phyloP scores from a whole-genome alignment of 2,113 vertebrate species.

The Vombatus ursinus region DNA sequence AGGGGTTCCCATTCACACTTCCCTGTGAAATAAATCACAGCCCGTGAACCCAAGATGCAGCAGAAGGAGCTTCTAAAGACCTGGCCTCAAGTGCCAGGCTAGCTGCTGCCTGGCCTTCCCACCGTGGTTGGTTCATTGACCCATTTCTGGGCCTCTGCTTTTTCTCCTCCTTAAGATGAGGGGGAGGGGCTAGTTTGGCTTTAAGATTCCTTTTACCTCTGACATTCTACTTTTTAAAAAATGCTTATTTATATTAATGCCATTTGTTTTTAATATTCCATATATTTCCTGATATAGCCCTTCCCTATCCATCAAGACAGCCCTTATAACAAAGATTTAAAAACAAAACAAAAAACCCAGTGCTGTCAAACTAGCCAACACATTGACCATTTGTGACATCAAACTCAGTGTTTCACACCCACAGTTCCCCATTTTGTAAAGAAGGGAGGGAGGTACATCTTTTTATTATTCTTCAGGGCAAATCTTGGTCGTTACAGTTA shows the following conservation, averaged over 20 bases:
- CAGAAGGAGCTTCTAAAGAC: not conserved
- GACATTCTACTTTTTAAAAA: not conserved
- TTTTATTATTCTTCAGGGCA: not conserved
- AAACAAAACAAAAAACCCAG: not conserved
- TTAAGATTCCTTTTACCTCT: not conserved
- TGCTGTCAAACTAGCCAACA: not conserved
- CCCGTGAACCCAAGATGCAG: not conserved
- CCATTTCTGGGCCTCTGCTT: not conserved
- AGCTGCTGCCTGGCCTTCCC: not conserved
- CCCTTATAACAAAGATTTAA: not conserved
- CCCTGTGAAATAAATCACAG: not conserved
- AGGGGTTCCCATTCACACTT: not conserved
- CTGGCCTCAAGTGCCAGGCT: not conserved
- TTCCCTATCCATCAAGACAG: not conserved
- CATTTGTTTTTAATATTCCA: not conserved
- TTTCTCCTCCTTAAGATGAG: conserved; percentile 3
- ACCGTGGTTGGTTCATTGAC: not conserved
- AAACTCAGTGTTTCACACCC: not conserved
- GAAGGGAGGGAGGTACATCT: not conserved
- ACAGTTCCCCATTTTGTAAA: not conserved
- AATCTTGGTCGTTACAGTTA: not conserved
- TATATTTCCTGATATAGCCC: not conserved
- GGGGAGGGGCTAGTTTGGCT: not conserved
- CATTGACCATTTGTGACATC: not conserved
- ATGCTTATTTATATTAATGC: not conserved